Base-by-base conservation (phyloP, 2,888 invertebrate genomes). In the Prenolepis imparis region DNA sequence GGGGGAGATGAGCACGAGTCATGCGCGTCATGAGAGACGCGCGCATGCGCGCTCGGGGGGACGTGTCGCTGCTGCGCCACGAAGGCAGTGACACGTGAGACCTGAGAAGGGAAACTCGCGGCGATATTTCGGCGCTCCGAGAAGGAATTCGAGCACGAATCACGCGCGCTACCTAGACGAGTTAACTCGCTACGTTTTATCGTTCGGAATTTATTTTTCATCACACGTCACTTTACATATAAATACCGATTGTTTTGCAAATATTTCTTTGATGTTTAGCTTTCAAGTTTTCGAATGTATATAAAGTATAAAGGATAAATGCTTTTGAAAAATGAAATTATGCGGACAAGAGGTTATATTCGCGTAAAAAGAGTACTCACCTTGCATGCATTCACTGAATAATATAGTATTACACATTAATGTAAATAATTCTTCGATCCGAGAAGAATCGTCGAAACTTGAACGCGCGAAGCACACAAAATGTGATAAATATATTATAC, bases 1-100 rank as follows among this genome's bases (percentile, higher is more conserved):
- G 9, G 21, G 36, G 24, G 44, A 48, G 9, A 52, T 6, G 59
- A 75, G 73, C 90, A 84, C 66, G 72, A 82, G 81, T 81, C 83
- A 87, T 52, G 36, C n/a, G 21, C 4, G 8, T 24, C 5, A 80
- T 18, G 48, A 75, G 18, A 87, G 89, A 86, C 28, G 41, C 48
- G 24, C 18, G 21, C 41, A 2, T 11, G 18, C 39, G 57, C 72
- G 72, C n/a, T 28, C 28, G 36, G 4, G 12, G 21, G 15, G 15
- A 15, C 4, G 44, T 15, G 44, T 15, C 44, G 44, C 44, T 44
- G 15, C 44, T 15, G 36, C 44, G 0, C n/a, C 48, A 8, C n/a
- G n/a, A 8, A n/a, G n/a, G 6, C 2, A n/a, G 8, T 8, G 2
- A n/a, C 2, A 8, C 8, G 8, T n/a, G 18, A 18, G 1, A 8